Percentiles rank a stretch among this genome's conserved stretches.
Conservation (phyloP, 2,797 vertebrate species). For the Sciaenops ocellatus region DNA sequence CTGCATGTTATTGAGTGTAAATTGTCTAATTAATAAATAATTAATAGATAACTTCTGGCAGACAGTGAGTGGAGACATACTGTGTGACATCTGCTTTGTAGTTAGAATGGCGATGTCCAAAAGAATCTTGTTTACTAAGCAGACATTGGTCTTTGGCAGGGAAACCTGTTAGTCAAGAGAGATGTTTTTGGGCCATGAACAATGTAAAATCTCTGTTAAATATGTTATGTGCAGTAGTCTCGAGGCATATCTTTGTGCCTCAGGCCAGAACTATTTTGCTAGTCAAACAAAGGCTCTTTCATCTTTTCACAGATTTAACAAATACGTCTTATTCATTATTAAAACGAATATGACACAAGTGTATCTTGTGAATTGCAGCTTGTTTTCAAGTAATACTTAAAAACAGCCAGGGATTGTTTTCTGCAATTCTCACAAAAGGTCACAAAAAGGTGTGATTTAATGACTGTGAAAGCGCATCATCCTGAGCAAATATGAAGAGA, state of each 20-base stretch:
- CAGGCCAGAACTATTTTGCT: conserved; percentile 74
- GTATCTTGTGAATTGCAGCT: conserved; percentile 29
- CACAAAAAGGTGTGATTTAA: conserved; percentile 63
- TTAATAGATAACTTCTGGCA: conserved; percentile 79
- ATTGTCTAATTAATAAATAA: conserved; percentile 78
- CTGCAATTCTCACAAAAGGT: conserved; percentile 5
- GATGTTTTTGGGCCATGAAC: conserved; percentile 81
- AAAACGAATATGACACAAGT: conserved; percentile 57
- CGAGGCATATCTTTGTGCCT: conserved; percentile 70
- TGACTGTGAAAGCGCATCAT: conserved; percentile 60
- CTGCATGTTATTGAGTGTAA: conserved; percentile 52
- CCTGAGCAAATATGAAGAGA: conserved; percentile 61
- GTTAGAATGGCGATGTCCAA: conserved; percentile 80
- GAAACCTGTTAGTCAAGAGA: conserved; percentile 81
- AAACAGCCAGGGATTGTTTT: conserved; percentile 32
- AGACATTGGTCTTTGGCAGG: conserved; percentile 83
- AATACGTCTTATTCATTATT: conserved; percentile 66
- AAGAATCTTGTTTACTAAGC: conserved; percentile 82
- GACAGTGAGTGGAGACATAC: conserved; percentile 77
- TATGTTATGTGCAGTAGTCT: conserved; percentile 77
- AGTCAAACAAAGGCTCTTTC: conserved; percentile 72
- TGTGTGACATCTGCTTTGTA: conserved; percentile 86
- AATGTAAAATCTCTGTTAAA: conserved; percentile 82
- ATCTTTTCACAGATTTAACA: conserved; percentile 66
- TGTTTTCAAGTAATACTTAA: conserved; percentile 16